A percentile compares a stretch with the other conserved stretches of the same genome.
Evolutionary conservation across 2,797 vertebrate genomes (phyloP).

Genomic region (Amniataba percoides): DNA sequence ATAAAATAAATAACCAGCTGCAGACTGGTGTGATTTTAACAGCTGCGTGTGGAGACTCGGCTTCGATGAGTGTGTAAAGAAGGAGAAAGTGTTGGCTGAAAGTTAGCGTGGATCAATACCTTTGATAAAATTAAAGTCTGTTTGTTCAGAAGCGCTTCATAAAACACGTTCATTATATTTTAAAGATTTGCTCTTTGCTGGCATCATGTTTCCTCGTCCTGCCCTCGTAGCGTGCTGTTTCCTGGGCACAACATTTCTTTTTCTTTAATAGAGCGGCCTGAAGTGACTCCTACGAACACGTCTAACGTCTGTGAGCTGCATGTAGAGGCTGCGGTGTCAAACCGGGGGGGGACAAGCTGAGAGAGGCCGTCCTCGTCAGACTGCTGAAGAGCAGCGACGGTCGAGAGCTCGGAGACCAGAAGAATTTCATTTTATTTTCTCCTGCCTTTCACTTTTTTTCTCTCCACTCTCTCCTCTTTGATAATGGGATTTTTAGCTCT

Average conservation of each 20-base stretch:
- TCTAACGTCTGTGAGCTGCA: too few relatives aligned
- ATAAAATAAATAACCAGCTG: too few relatives aligned
- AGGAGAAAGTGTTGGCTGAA: neutral
- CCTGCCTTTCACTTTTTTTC: neutral
- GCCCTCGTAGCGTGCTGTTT: neutral
- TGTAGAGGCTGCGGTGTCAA: neutral
- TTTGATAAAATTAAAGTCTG: too few relatives aligned
- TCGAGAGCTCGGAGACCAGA: neutral
- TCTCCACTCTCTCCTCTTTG: slow-evolving; percentile 27
- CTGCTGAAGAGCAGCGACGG: neutral
- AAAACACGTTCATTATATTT: too few relatives aligned
- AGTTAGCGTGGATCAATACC: too few relatives aligned
- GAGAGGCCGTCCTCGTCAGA: neutral
- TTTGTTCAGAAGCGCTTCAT: too few relatives aligned
- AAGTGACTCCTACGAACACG: too few relatives aligned
- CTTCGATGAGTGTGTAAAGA: neutral
- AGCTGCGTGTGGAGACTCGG: slow-evolving; percentile 1
- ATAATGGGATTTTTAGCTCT: slow-evolving; percentile 59
- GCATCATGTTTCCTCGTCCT: too few relatives aligned
- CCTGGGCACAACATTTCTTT: neutral
- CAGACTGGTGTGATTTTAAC: too few relatives aligned
- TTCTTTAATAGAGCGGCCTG: neutral
- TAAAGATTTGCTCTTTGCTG: too few relatives aligned
- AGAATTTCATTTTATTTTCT: slow-evolving; percentile 34
- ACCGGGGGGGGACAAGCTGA: neutral